These are phyloP conservation scores for Carassius carassius DNA, from an alignment of 2,113 vertebrate genomes.

Conservation along the genomic window DNA sequence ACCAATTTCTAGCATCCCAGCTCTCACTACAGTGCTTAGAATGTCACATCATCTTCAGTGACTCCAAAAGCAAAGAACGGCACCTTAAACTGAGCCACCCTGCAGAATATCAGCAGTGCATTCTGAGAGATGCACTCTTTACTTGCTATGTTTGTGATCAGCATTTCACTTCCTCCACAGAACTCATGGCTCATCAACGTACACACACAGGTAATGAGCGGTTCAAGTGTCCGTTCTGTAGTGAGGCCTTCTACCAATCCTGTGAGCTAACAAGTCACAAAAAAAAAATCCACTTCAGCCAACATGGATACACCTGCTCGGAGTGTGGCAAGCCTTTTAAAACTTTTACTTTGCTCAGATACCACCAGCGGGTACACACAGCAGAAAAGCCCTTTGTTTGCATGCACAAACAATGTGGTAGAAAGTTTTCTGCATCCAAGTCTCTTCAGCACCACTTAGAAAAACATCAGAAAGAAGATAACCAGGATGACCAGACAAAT, in stretches of 20 bases:
- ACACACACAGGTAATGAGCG: constrained; percentile 84
- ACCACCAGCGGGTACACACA: constrained; percentile 80
- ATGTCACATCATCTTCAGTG: constrained; percentile 81
- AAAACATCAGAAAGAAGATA: constrained; percentile 62
- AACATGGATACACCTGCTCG: constrained; percentile 77
- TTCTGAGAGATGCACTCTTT: constrained; percentile 80
- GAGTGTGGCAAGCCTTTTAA: constrained; percentile 88
- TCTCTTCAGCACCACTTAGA: constrained; percentile 70
- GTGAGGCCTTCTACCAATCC: constrained; percentile 80
- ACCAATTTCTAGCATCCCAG: constrained; percentile 68
- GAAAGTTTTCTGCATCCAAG: constrained; percentile 72
- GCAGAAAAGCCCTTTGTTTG: constrained; percentile 77
- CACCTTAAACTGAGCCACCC: constrained; percentile 78
- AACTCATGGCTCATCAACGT: constrained; percentile 87
- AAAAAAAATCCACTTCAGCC: constrained; percentile 79
- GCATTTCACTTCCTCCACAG: constrained; percentile 84
- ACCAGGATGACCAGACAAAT: constrained; percentile 44
- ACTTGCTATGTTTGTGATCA: constrained; percentile 86
- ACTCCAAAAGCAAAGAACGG: constrained; percentile 75
- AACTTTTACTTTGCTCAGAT: constrained; percentile 81
- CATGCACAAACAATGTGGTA: constrained; percentile 74
- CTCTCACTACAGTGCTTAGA: constrained; percentile 76
- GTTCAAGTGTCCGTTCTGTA: constrained; percentile 81
- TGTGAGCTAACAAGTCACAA: constrained; percentile 86
- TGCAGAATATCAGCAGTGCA: constrained; percentile 74